Conservation (phyloP, 2,888 invertebrate genomes). For the Drosophila niveifrons region DNA sequence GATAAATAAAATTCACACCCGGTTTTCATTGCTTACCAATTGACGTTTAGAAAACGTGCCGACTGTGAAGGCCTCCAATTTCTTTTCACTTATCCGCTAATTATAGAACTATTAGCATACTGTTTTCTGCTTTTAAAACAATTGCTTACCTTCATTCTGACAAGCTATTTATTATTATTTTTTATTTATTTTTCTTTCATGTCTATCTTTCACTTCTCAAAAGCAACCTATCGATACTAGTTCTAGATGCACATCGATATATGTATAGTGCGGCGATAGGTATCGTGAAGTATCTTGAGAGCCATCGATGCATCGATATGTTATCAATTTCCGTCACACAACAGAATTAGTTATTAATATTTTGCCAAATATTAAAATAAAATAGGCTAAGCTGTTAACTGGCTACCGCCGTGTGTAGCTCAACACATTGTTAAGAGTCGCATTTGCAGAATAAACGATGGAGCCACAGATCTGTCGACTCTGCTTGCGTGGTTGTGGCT, state of each 20-base stretch:
- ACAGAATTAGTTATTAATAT: slow-evolving; percentile 44
- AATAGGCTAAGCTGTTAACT: slow-evolving; percentile 22
- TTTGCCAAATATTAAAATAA: slow-evolving; percentile 32
- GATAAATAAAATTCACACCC: not conserved
- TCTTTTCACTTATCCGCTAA: slow-evolving; percentile 89
- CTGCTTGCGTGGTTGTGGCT: slow-evolving; percentile 78
- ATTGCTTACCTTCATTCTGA: slow-evolving; percentile 59
- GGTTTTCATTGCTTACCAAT: slow-evolving; percentile 79
- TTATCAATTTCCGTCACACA: slow-evolving; percentile 21
- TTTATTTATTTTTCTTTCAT: slow-evolving; percentile 13
- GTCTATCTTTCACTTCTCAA: not conserved
- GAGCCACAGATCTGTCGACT: slow-evolving; percentile 79
- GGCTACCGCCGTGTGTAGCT: slow-evolving; percentile 14
- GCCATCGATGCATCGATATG: slow-evolving; percentile 40
- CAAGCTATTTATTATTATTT: not conserved
- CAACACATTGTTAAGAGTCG: slow-evolving; percentile 13
- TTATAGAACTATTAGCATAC: slow-evolving; percentile 21
- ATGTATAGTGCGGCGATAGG: not conserved
- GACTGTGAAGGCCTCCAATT: slow-evolving; percentile 91
- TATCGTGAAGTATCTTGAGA: not conserved
- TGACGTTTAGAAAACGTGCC: slow-evolving; percentile 90
- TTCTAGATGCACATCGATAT: slow-evolving; percentile 21
- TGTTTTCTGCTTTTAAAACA: not conserved
- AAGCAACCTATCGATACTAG: not conserved
- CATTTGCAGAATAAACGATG: slow-evolving; percentile 33